These are phyloP conservation scores for Herminia tarsipennalis DNA, from an alignment of 2,888 invertebrate genomes.

Conservation along the genomic window DNA sequence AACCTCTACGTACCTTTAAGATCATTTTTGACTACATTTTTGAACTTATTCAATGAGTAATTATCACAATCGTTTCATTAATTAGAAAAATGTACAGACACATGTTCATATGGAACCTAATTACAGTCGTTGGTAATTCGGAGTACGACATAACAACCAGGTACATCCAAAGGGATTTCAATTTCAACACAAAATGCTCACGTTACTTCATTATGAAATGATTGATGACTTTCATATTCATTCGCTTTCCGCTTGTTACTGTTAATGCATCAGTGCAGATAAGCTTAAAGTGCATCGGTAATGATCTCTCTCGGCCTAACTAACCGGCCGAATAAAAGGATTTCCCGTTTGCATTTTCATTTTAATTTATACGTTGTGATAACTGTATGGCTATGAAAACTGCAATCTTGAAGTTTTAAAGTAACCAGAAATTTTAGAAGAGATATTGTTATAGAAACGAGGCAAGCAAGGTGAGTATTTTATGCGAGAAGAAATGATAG, in stretches of 20 bases:
- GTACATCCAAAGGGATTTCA: no score
- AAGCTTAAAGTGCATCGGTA: constrained; percentile 59
- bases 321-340: constrained; percentile 35
- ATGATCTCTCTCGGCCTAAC: constrained; percentile 57
- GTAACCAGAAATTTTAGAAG: constrained; percentile 11
- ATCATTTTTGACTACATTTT: no score
- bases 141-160: no score
- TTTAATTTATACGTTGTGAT: constrained; percentile 38
- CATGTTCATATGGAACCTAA: no score
- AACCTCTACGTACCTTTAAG: no score
- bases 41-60: no score
- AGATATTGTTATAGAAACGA: constrained; percentile 8
- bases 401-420: constrained; percentile 12
- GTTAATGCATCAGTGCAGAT: constrained; percentile 22
- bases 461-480: background rate
- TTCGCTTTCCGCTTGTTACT: constrained; percentile 14
- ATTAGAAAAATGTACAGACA: no score
- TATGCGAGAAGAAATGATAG: background rate
- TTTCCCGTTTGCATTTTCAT: constrained; percentile 36
- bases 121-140: no score
- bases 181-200: no score
- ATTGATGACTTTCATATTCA: no score
- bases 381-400: constrained; percentile 21
- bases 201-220: no score
- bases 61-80: no score